Conservation (phyloP, 2,797 vertebrate genomes). For the Ataeniobius toweri region DNA sequence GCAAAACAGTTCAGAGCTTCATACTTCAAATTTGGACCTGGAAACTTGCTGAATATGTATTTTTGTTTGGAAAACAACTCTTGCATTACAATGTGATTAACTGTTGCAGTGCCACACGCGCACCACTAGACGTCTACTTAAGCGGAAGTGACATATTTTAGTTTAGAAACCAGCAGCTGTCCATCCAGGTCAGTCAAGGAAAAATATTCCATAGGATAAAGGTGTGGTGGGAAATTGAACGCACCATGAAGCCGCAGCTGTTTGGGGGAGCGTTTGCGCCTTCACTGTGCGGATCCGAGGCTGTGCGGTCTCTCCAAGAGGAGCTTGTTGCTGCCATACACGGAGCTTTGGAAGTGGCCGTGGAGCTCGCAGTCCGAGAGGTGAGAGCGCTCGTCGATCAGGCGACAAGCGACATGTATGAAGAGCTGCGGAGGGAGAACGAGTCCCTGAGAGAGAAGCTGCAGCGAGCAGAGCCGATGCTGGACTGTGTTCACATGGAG, state of each 20-base stretch:
- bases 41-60: no score
- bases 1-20: not conserved
- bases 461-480: conserved; percentile 58
- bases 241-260: conserved; percentile 48
- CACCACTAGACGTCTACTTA: conserved; percentile 25
- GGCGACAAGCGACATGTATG: conserved; percentile 54
- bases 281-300: conserved; percentile 5
- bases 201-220: no score
- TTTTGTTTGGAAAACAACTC: no score
- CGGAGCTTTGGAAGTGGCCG: conserved; percentile 75
- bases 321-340: conserved; percentile 74
- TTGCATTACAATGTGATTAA: no score
- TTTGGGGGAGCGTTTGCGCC: accelerated
- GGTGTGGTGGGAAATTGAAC: no score
- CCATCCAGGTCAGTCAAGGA: no score
- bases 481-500: conserved; percentile 31
- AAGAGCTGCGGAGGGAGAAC: conserved; percentile 73
- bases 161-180: not conserved
- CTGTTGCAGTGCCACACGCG: not conserved
- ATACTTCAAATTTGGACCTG: not conserved
- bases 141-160: conserved; percentile 41
- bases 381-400: conserved; percentile 68
- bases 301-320: conserved; percentile 63
- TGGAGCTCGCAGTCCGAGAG: conserved; percentile 75
- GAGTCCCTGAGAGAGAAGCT: conserved; percentile 65